Evolutionary conservation across 2,113 vertebrate genomes (phyloP).

Genomic region (Dicerorhinus sumatrensis): DNA sequence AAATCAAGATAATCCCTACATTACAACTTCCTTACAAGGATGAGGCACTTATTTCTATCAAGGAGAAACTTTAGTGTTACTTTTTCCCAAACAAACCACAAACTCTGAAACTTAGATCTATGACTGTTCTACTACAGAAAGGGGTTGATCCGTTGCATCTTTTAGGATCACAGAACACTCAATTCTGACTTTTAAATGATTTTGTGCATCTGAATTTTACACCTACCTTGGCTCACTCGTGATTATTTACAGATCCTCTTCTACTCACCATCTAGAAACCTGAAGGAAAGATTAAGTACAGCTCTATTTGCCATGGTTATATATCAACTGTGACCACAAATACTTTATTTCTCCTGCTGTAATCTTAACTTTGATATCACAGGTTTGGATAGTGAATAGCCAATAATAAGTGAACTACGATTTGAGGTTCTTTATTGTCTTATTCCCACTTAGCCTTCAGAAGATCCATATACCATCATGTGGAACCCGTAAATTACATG

Average conservation of each 20-base stretch:
- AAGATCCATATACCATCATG: background rate
- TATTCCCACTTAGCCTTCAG: background rate
- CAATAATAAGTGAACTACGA: background rate
- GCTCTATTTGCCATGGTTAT: background rate
- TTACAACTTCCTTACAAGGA: background rate
- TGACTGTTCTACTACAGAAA: background rate
- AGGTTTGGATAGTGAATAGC: background rate
- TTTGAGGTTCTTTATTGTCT: background rate
- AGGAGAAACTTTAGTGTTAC: background rate
- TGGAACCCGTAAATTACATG: background rate
- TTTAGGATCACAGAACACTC: background rate
- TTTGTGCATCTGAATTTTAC: background rate
- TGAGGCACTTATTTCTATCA: background rate
- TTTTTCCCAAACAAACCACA: background rate
- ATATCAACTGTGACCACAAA: background rate
- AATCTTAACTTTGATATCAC: background rate
- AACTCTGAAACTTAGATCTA: background rate
- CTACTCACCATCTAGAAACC: background rate
- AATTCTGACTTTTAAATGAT: constrained; percentile 14
- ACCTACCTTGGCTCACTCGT: background rate
- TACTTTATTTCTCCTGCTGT: background rate
- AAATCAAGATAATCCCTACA: background rate
- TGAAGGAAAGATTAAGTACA: background rate
- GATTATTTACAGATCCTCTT: background rate
- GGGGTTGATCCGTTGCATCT: background rate